These are phyloP conservation scores for Willisornis vidua DNA, from an alignment of 2,113 vertebrate species.

Conservation along the genomic window DNA sequence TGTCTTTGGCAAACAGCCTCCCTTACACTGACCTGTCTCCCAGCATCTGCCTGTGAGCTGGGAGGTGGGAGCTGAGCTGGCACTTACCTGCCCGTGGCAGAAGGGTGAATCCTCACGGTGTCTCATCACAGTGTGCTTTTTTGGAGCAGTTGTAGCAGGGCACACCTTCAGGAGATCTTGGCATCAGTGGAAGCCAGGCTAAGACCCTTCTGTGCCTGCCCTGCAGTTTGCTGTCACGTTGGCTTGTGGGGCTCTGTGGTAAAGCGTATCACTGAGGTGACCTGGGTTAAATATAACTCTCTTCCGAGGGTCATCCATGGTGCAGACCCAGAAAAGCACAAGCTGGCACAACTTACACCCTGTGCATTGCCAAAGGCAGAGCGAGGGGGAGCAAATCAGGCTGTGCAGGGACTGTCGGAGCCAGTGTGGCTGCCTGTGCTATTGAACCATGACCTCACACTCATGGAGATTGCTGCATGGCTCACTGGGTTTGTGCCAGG, in stretches of 20 bases:
- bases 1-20: background rate
- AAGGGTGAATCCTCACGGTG: background rate
- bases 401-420: background rate
- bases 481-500: background rate
- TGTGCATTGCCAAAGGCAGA: background rate
- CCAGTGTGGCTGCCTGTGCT: background rate
- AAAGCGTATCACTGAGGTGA: background rate
- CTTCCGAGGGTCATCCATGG: rapidly evolving
- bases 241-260: background rate
- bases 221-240: background rate
- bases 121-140: background rate
- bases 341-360: background rate
- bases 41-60: background rate
- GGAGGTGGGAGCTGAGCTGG: background rate
- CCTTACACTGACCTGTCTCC: background rate
- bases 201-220: background rate
- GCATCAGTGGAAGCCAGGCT: background rate
- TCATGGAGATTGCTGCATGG: background rate
- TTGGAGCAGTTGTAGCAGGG: background rate
- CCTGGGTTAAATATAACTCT: background rate
- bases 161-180: background rate
- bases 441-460: background rate
- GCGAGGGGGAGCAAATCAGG: background rate
- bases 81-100: background rate
- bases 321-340: background rate